Evolutionary conservation across 2,113 vertebrate species (phyloP).

Genomic region (Phyllopteryx taeniolatus): DNA sequence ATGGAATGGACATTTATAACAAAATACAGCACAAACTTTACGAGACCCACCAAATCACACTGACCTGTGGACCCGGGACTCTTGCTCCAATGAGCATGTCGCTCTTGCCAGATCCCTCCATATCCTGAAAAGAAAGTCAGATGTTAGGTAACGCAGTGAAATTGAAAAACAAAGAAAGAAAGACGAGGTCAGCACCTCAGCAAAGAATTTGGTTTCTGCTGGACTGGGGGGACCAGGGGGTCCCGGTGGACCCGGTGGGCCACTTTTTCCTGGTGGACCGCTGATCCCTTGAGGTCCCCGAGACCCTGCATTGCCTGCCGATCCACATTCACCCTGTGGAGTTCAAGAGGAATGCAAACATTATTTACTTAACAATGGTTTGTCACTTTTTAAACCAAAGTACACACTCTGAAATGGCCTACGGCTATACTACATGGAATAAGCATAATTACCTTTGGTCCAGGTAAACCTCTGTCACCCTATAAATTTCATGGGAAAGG

Average conservation of each 20-base stretch:
- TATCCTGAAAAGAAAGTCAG: slow-evolving; percentile 72
- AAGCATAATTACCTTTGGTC: slow-evolving; percentile 79
- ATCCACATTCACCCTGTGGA: slow-evolving; percentile 81
- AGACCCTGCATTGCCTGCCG: slow-evolving; percentile 68
- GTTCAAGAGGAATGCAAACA: slow-evolving; percentile 3
- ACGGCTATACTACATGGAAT: neutral
- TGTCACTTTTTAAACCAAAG: neutral
- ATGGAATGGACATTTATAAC: neutral
- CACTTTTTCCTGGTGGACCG: slow-evolving; percentile 76
- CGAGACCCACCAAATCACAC: slow-evolving; percentile 15
- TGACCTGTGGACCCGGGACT: slow-evolving; percentile 67
- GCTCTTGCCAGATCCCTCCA: slow-evolving; percentile 81
- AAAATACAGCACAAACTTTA: neutral
- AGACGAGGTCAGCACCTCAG: slow-evolving; percentile 73
- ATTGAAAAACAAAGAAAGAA: neutral
- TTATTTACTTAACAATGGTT: neutral
- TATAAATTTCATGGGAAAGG: slow-evolving; percentile 34
- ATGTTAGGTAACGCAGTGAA: neutral
- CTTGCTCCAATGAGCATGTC: slow-evolving; percentile 55
- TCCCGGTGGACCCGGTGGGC: slow-evolving; percentile 78
- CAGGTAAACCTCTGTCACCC: slow-evolving; percentile 81
- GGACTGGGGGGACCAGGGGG: slow-evolving; percentile 80
- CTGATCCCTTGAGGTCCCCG: slow-evolving; percentile 76
- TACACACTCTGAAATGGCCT: neutral
- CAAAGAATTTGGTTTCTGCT: slow-evolving; percentile 65